Conservation (phyloP, 2,113 vertebrate genomes). For the Xiphophorus hellerii region DNA sequence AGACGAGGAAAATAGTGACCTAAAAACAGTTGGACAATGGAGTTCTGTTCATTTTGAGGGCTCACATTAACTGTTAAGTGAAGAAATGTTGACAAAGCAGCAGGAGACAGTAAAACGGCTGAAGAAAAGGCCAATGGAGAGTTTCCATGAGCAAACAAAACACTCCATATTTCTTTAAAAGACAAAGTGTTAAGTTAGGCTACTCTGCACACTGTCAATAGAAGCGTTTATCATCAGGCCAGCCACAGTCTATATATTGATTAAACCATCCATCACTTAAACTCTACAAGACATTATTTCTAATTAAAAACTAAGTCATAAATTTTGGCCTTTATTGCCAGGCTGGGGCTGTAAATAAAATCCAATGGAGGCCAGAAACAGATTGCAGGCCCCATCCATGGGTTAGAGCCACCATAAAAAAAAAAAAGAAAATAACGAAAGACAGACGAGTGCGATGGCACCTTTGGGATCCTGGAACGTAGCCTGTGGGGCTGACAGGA, state of each 20-base stretch:
- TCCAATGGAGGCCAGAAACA: conserved; percentile 76
- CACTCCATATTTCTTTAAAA: conserved; percentile 73
- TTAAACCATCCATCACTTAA: conserved; percentile 85
- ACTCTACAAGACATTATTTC: conserved; percentile 88
- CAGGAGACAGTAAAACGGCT: conserved; percentile 24
- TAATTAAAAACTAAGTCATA: conserved; percentile 92
- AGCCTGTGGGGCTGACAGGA: conserved; percentile 22
- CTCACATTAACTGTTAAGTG: conserved; percentile 38
- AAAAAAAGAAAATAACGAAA: conserved; percentile 25
- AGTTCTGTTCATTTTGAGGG: conserved; percentile 47
- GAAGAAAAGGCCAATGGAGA: conserved; percentile 8
- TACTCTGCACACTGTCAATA: conserved; percentile 68
- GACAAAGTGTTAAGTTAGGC: conserved; percentile 75
- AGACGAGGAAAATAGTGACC: conserved; percentile 58
- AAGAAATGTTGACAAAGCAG: conserved; percentile 48
- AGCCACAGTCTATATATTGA: conserved; percentile 78
- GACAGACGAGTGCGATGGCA: conserved; percentile 52
- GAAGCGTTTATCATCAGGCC: conserved; percentile 71
- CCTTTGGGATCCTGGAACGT: conserved; percentile 52
- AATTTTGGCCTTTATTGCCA: conserved; percentile 84
- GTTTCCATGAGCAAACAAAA: conserved; percentile 58
- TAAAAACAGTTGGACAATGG: conserved; percentile 56
- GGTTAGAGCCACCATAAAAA: conserved; percentile 62
- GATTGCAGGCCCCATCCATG: conserved; percentile 56
- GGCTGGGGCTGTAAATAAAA: conserved; percentile 86